These are phyloP conservation scores for Papilio xuthus DNA, from an alignment of 1,140 invertebrate genomes.

Conservation along the genomic window DNA sequence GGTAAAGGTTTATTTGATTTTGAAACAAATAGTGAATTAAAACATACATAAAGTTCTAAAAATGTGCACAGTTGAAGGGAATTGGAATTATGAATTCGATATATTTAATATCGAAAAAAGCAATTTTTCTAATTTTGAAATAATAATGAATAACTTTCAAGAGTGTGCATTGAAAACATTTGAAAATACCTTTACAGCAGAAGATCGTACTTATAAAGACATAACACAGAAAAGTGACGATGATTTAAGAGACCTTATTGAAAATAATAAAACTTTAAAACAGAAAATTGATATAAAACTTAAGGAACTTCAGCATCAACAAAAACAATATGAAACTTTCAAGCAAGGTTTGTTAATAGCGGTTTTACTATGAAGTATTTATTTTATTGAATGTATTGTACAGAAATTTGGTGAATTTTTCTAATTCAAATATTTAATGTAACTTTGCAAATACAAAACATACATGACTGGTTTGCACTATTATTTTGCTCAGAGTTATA, in stretches of 20 bases:
- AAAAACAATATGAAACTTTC: conserved; percentile 61
- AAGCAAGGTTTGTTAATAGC: conserved; percentile 57
- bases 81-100: conserved; percentile 54
- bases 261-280: conserved; percentile 61
- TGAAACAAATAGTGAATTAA: not conserved
- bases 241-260: conserved; percentile 57
- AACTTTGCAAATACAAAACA: not conserved
- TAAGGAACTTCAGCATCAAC: conserved; percentile 54
- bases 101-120: conserved; percentile 50
- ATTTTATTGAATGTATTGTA: conserved; percentile 12
- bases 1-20: not conserved
- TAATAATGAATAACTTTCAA: conserved; percentile 45
- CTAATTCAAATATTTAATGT: not conserved
- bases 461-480: not conserved
- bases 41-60: conserved; percentile 23
- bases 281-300: conserved; percentile 61
- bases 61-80: conserved; percentile 62
- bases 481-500: not conserved
- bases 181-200: conserved; percentile 51
- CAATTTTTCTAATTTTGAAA: conserved; percentile 49
- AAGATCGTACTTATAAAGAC: conserved; percentile 45
- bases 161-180: conserved; percentile 53
- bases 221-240: conserved; percentile 55
- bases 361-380: conserved; percentile 23
- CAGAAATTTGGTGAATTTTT: not conserved